Evolutionary conservation across 2,888 invertebrate genomes (phyloP).

Genomic region (Hypselothyrea guttata): DNA sequence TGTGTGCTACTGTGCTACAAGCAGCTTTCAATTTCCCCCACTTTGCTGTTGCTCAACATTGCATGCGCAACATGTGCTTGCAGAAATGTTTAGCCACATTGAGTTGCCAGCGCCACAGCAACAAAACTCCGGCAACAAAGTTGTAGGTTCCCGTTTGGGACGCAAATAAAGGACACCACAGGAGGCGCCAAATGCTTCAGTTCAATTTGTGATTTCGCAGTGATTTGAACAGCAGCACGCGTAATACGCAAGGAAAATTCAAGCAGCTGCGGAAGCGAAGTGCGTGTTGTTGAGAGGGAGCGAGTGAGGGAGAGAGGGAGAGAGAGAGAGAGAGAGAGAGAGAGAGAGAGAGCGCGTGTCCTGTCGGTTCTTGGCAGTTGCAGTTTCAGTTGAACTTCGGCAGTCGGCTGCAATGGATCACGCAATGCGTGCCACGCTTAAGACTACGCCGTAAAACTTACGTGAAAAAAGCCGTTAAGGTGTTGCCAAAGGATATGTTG

Average conservation of each 20-base stretch:
- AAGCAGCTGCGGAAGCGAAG: constrained; percentile 10
- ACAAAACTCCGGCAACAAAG: constrained; percentile 31
- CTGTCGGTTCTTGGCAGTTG: constrained; percentile 19
- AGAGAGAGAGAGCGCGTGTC: constrained; percentile 19
- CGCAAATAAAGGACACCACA: constrained; percentile 72
- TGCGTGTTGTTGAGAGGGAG: constrained; percentile 24
- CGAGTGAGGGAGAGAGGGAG: neutral
- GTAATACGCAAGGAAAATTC: constrained; percentile 4
- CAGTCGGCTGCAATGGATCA: constrained; percentile 59
- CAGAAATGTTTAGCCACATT: neutral
- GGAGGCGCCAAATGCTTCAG: constrained; percentile 70
- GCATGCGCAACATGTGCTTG: neutral
- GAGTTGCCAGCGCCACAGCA: neutral
- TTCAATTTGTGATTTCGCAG: constrained; percentile 69
- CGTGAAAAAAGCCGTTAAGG: constrained; percentile 2
- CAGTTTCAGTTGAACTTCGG: constrained; percentile 62
- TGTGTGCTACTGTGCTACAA: too few relatives aligned
- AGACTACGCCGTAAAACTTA: constrained; percentile 10
- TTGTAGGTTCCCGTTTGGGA: constrained; percentile 15
- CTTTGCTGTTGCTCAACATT: too few relatives aligned
- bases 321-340: neutral
- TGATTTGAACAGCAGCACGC: constrained; percentile 69
- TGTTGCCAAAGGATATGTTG: constrained; percentile 56
- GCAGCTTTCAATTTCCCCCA: too few relatives aligned
- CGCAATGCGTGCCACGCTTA: constrained; percentile 26